phyloP scores from a whole-genome alignment of 2,113 vertebrate genomes.

The Coturnix japonica region DNA sequence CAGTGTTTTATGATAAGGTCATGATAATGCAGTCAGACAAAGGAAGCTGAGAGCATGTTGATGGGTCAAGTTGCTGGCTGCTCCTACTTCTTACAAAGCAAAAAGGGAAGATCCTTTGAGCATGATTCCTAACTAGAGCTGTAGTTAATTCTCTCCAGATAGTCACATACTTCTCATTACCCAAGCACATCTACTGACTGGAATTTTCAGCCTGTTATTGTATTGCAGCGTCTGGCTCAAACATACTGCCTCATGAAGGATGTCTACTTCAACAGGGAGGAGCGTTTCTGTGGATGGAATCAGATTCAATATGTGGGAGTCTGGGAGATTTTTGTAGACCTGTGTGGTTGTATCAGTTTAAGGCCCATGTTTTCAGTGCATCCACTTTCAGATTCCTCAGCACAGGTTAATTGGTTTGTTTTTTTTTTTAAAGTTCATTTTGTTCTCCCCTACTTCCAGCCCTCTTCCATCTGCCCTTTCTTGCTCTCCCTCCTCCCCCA shows the following conservation, averaged over 20 bases:
- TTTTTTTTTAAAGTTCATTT: slow-evolving; percentile 2
- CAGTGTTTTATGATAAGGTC: neutral
- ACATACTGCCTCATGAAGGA: neutral
- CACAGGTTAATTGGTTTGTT: neutral
- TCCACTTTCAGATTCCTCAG: slow-evolving; percentile 28
- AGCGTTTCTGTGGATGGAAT: neutral
- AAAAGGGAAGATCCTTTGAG: neutral
- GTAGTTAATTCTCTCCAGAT: neutral
- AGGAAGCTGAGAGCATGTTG: neutral
- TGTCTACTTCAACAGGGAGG: neutral
- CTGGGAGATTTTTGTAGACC: neutral
- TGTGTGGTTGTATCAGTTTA: neutral
- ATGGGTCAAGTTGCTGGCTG: neutral
- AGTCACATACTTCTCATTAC: neutral
- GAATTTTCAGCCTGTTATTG: neutral
- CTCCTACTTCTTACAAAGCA: neutral
- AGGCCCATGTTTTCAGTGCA: neutral
- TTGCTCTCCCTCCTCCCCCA: no score
- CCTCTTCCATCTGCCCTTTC: no score
- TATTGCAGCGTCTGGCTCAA: neutral
- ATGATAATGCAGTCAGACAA: neutral
- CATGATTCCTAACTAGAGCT: neutral
- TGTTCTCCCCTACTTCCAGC: neutral
- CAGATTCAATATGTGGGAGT: neutral
- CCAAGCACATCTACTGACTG: neutral